phyloP scores from a whole-genome alignment of 2,113 vertebrate genomes.

The Pan paniscus region DNA sequence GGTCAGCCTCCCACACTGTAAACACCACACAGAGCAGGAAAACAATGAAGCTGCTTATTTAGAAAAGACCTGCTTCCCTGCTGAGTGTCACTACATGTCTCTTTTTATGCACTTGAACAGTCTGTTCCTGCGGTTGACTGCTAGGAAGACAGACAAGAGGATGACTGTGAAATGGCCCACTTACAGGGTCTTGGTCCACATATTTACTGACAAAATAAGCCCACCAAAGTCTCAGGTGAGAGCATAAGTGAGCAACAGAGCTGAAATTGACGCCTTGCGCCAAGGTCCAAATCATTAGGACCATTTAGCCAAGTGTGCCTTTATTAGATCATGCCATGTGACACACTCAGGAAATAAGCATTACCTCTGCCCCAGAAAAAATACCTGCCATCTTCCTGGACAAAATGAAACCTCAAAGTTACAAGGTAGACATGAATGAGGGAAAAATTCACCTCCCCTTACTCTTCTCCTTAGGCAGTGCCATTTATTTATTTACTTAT shows the following conservation, averaged over 20 bases:
- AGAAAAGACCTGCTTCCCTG: slow-evolving; percentile 40
- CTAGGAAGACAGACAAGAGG: neutral
- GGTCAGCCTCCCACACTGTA: slow-evolving; percentile 19
- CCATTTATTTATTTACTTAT: neutral
- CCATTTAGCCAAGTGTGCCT: neutral
- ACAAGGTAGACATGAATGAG: neutral
- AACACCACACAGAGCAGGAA: slow-evolving; percentile 14
- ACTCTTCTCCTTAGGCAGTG: neutral
- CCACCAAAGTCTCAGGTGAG: neutral
- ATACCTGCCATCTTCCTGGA: neutral
- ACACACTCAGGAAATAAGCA: neutral
- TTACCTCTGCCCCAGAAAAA: neutral
- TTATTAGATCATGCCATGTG: neutral
- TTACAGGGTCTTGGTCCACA: neutral
- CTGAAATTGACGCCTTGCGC: neutral
- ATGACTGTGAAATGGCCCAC: neutral
- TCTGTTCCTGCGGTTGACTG: neutral
- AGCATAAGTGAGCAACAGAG: neutral
- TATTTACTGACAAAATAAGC: neutral
- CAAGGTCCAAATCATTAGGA: neutral
- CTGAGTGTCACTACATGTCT: neutral
- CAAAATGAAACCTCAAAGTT: neutral
- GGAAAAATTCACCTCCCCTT: neutral
- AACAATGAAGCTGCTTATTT: slow-evolving; percentile 49
- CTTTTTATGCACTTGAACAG: neutral